Evolutionary conservation across 2,113 vertebrate genomes (phyloP).

Genomic region (Puma concolor): DNA sequence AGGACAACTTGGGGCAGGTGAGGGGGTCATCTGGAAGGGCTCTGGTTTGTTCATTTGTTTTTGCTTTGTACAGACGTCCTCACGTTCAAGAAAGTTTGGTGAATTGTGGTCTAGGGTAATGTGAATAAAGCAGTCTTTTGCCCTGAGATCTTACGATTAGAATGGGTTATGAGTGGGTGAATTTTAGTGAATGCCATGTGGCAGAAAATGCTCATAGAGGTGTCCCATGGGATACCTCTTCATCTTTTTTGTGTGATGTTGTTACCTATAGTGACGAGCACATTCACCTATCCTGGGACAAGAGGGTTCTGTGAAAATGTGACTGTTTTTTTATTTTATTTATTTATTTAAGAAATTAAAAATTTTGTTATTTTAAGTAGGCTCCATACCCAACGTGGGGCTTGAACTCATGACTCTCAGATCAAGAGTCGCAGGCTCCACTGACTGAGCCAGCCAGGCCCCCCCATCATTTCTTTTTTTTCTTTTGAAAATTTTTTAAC

Average conservation of each 20-base stretch:
- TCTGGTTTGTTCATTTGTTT: not conserved
- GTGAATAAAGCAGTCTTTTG: not conserved
- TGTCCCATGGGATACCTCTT: not conserved
- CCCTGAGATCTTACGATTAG: not conserved
- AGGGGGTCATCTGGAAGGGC: not conserved
- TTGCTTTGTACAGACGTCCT: not conserved
- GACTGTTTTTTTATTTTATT: not conserved
- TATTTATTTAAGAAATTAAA: not conserved
- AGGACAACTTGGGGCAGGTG: not conserved
- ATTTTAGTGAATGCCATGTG: not conserved
- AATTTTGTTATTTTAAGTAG: not conserved
- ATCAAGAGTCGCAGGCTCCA: not conserved
- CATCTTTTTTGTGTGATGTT: not conserved
- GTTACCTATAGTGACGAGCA: not conserved
- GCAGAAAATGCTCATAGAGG: not conserved
- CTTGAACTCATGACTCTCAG: not conserved
- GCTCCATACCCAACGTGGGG: not conserved
- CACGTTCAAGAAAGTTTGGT: not conserved
- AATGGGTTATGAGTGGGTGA: not conserved
- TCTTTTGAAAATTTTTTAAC: not conserved
- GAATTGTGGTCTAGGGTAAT: not conserved
- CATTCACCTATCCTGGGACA: not conserved
- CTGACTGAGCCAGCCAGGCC: too few species aligned
- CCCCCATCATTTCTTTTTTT: not conserved
- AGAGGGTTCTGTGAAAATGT: not conserved